Base-by-base conservation (phyloP, 2,888 invertebrate species). In the Sylvicola cinctus region DNA sequence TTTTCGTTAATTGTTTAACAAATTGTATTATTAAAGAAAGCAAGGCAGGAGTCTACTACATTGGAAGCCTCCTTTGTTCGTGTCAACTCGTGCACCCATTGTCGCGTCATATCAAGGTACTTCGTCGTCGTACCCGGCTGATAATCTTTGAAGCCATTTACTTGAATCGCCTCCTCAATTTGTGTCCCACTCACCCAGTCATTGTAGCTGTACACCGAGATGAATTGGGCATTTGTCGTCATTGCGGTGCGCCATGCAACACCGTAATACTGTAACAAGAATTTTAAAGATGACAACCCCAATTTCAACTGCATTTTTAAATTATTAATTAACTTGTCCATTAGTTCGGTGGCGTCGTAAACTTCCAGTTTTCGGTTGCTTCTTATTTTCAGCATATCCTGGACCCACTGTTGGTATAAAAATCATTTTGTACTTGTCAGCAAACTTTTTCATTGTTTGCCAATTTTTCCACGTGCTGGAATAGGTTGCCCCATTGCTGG, bases 131-230 rank as follows among this genome's bases (percentile, higher is more conserved):
- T 60, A 33, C 69, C 63, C 0, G 70, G 71, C 46, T 61, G 62
- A 46, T 75, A 75, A 45, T 73, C 69, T 20, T 54, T 47, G 38
- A 52, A 57, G 3, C 54, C 54, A 13, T 49, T 48, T 33, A 51
- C 48, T 3, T 55, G 49, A 20, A 49, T 44, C 3, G 53, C 74
- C 28, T 73, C 70, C 49, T 77, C 77, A 36, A 77, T 74, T 54
- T 77, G 76, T 8, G 74, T 74, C 4, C 77, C 77, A 51, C 75
- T 74, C 42, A 71, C 70, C 75, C 76, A 77, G 47, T 76, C 74
- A 48, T 77, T 77, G 47, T 74, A 77, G 37, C 74, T 74, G 28
- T 74, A 74, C 36, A 77, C 66, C 8, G 68, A 68, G 12, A 78
- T 55, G 34, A 68, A 61, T 35, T 60, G 56, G 8, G 68, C 63